These are phyloP conservation scores for Plecotus auritus DNA, from an alignment of 2,113 vertebrate genomes.

Conservation along the genomic window DNA sequence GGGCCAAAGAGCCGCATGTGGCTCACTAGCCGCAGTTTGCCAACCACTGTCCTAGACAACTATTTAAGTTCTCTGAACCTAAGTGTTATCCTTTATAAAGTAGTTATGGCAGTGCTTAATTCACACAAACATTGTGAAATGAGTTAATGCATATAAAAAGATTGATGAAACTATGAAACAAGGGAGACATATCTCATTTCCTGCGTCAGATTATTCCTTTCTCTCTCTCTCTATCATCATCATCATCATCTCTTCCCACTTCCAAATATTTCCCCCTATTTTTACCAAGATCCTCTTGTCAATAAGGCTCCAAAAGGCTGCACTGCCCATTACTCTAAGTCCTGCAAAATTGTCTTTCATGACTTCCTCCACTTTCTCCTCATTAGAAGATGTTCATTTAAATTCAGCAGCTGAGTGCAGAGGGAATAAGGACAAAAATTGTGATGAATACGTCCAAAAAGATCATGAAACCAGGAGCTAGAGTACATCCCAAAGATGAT, in stretches of 20 bases:
- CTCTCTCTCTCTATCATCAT: neutral
- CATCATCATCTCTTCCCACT: neutral
- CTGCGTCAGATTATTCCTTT: neutral
- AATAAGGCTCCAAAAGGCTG: neutral
- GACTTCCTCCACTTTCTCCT: neutral
- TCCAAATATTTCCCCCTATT: neutral
- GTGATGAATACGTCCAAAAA: neutral
- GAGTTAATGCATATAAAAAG: neutral
- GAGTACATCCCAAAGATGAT: neutral
- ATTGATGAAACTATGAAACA: neutral
- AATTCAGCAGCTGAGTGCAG: neutral
- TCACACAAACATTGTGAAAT: neutral
- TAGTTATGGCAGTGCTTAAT: neutral
- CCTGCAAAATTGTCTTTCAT: neutral
- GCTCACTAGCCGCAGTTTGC: no score
- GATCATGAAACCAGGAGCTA: neutral
- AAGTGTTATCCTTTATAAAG: neutral
- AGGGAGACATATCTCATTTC: neutral
- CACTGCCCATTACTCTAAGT: neutral
- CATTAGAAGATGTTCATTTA: neutral
- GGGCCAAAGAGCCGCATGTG: no score
- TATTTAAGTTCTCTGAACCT: neutral
- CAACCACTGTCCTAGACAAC: neutral
- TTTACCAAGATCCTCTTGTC: neutral
- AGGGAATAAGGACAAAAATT: neutral